phyloP scores from a whole-genome alignment of 2,797 vertebrate species.

The Cyclura pinguis region DNA sequence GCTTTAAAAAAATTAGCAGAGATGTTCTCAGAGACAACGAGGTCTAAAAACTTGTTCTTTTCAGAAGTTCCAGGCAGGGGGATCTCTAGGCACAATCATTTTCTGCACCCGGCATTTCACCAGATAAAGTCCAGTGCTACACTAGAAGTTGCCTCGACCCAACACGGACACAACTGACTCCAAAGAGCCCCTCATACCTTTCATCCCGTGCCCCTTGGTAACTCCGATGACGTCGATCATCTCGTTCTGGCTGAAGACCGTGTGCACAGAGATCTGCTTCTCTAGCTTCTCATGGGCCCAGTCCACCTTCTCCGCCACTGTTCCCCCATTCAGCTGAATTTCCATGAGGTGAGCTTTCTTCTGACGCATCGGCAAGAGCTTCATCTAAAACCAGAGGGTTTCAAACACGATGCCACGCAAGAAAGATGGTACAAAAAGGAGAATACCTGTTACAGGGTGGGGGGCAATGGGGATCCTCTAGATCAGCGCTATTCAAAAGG shows the following conservation, averaged over 20 bases:
- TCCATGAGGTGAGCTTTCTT: slow-evolving; percentile 96
- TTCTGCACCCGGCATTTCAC: not conserved
- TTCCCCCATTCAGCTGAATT: slow-evolving; percentile 93
- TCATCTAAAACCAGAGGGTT: slow-evolving; percentile 82
- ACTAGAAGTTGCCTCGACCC: not conserved
- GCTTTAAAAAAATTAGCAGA: no score
- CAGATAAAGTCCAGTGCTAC: not conserved
- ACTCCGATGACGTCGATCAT: slow-evolving; percentile 95
- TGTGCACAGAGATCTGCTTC: slow-evolving; percentile 86
- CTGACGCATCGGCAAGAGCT: slow-evolving; percentile 88
- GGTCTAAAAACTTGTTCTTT: not conserved
- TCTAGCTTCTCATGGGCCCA: slow-evolving; percentile 92
- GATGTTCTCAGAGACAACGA: no score
- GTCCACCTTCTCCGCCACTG: slow-evolving; percentile 90
- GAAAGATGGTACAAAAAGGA: not conserved
- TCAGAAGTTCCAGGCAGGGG: no score
- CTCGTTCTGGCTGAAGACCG: slow-evolving; percentile 90
- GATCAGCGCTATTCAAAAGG: no score
- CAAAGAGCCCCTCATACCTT: slow-evolving; percentile 81
- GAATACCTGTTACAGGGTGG: no score
- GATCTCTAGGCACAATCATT: not conserved
- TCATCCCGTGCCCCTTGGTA: slow-evolving; percentile 91
- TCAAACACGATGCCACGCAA: not conserved
- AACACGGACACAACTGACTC: not conserved
- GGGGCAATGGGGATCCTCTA: no score